phyloP scores from a whole-genome alignment of 2,113 vertebrate genomes.

The Scolopax mira region DNA sequence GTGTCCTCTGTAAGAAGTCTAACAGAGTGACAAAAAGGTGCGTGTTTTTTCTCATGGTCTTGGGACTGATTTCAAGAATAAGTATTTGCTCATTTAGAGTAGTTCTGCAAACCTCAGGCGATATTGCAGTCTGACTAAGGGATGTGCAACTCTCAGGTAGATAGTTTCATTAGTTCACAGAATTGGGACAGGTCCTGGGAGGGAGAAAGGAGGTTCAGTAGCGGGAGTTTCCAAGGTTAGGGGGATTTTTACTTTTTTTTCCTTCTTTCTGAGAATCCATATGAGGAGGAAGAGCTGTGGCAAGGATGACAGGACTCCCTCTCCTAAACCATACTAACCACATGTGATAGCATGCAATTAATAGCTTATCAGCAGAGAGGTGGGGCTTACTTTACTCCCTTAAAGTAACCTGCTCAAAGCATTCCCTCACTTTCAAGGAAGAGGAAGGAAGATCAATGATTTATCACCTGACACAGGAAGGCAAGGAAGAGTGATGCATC shows the following conservation, averaged over 20 bases:
- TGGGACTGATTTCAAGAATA: neutral
- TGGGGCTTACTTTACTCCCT: neutral
- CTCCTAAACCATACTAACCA: neutral
- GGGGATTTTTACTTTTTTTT: neutral
- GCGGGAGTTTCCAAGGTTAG: neutral
- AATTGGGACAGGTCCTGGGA: neutral
- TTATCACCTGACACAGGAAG: neutral
- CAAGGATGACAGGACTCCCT: neutral
- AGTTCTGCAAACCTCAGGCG: neutral
- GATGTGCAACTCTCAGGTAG: neutral
- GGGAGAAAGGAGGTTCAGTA: neutral
- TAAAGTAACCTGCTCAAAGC: neutral
- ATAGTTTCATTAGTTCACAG: neutral
- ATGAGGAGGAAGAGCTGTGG: neutral
- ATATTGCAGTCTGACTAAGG: neutral
- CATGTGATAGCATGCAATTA: neutral
- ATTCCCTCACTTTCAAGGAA: neutral
- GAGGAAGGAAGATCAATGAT: neutral
- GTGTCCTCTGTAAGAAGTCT: neutral
- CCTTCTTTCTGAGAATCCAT: constrained; percentile 7
- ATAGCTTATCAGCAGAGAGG: neutral
- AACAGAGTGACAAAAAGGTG: neutral
- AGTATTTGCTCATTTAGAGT: neutral
- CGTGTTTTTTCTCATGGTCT: neutral
- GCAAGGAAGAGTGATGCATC: neutral